Conservation (phyloP, 1,140 invertebrate genomes). For the Calephelis nemesis region DNA sequence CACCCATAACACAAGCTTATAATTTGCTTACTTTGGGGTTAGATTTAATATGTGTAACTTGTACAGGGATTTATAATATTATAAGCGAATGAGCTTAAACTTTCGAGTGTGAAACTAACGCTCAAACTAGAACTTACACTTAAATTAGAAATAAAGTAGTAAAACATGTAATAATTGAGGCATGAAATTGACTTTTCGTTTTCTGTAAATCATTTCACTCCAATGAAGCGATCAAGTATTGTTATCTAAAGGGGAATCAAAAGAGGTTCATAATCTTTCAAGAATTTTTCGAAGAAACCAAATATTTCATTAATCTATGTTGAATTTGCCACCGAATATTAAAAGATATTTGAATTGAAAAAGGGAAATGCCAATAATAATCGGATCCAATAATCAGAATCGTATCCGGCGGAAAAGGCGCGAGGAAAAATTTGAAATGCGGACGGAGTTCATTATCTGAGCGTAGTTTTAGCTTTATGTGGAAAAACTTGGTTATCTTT, state of each 20-base stretch:
- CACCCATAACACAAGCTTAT: no score
- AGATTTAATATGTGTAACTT: no score
- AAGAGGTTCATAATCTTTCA: conserved; percentile 18
- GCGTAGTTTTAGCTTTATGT: conserved; percentile 2
- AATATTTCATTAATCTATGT: conserved; percentile 31
- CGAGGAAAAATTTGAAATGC: conserved; percentile 27
- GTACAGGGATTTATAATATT: no score
- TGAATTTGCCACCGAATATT: conserved; percentile 35
- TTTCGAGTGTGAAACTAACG: no score
- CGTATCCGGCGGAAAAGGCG: conserved; percentile 27
- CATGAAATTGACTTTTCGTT: background rate
- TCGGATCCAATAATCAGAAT: conserved; percentile 50
- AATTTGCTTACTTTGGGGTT: no score
- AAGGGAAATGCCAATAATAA: conserved; percentile 48
- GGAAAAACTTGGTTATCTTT: background rate
- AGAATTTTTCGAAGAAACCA: conserved; percentile 18
- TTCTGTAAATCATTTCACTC: background rate
- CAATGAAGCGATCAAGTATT: background rate
- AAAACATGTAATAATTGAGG: no score
- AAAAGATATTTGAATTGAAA: conserved; percentile 54
- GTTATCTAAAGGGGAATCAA: background rate
- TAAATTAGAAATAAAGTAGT: no score
- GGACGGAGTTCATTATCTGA: conserved; percentile 1
- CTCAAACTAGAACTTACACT: no score
- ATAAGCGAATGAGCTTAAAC: no score